These are phyloP conservation scores for Hyperopisus bebe DNA, from an alignment of 2,113 vertebrate species.

Conservation along the genomic window DNA sequence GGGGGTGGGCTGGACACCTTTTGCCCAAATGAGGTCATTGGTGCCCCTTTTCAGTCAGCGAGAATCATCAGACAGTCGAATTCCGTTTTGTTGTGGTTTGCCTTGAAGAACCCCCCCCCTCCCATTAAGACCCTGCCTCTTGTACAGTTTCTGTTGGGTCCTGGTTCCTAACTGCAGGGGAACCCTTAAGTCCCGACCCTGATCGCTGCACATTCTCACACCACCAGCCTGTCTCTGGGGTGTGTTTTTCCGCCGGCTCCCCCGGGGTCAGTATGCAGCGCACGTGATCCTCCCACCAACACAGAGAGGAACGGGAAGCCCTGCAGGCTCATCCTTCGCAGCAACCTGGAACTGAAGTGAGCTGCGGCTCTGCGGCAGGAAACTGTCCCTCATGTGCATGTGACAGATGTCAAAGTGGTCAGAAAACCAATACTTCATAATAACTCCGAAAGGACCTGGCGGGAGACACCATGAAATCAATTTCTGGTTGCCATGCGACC, in stretches of 20 bases:
- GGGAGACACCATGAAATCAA: constrained; percentile 45
- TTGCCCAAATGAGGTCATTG: not conserved
- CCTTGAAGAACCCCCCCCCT: not conserved
- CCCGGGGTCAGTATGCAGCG: not conserved
- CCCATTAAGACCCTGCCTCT: not conserved
- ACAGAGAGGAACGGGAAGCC: not conserved
- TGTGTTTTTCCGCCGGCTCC: not conserved
- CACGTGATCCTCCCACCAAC: not conserved
- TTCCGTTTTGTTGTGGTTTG: not conserved
- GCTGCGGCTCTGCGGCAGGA: constrained; percentile 37
- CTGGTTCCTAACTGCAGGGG: not conserved
- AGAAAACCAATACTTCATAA: constrained; percentile 48
- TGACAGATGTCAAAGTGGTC: constrained; percentile 34
- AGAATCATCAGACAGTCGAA: not conserved
- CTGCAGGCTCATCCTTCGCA: not conserved
- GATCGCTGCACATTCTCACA: not conserved
- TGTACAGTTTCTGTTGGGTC: not conserved
- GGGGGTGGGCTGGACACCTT: not conserved
- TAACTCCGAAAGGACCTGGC: constrained; percentile 38
- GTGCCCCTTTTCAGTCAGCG: not conserved
- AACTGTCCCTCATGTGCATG: constrained; percentile 42
- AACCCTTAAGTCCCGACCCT: not conserved
- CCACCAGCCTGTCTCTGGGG: not conserved
- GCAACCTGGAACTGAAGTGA: constrained; percentile 28
- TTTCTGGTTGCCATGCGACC: constrained; percentile 49